These are phyloP conservation scores for Plutella xylostella DNA, from an alignment of 2,888 invertebrate genomes.

Conservation along the genomic window DNA sequence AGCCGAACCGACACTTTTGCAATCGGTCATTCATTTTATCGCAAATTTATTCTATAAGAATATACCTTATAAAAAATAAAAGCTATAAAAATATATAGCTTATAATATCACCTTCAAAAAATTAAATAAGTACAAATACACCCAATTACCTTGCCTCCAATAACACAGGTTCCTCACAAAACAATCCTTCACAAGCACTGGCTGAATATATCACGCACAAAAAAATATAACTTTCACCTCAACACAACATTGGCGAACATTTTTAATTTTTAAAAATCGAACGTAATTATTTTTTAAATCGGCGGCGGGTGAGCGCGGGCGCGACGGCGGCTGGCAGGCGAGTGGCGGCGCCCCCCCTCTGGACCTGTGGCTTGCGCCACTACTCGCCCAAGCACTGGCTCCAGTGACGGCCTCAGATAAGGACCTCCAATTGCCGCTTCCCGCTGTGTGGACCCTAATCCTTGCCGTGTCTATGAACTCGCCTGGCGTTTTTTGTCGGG, in stretches of 20 bases:
- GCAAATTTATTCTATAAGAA: too few relatives aligned
- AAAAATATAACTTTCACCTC: slow-evolving; percentile 49
- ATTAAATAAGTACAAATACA: too few relatives aligned
- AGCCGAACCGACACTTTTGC: too few relatives aligned
- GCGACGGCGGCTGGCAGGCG: slow-evolving; percentile 40
- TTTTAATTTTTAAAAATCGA: slow-evolving; percentile 35
- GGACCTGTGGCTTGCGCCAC: slow-evolving; percentile 11
- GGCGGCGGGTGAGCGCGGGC: slow-evolving; percentile 33
- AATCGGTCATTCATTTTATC: too few relatives aligned
- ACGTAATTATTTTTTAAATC: slow-evolving; percentile 18
- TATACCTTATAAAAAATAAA: too few relatives aligned
- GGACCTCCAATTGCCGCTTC: slow-evolving; percentile 45
- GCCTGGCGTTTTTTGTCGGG: slow-evolving; percentile 30
- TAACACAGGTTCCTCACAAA: slow-evolving; percentile 32
- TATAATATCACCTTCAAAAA: too few relatives aligned
- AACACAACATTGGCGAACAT: slow-evolving; percentile 53
- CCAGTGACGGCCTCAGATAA: slow-evolving; percentile 34
- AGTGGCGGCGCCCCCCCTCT: slow-evolving; percentile 43
- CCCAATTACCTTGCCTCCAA: slow-evolving; percentile 13
- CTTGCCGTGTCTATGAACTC: slow-evolving; percentile 51
- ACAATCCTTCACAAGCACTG: slow-evolving; percentile 42
- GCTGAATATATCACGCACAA: slow-evolving; percentile 20
- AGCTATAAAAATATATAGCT: too few relatives aligned
- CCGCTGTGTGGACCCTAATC: slow-evolving; percentile 51
- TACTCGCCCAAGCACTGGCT: slow-evolving; percentile 1